Percentiles rank a stretch among this genome's conserved stretches.
Conservation (phyloP, 2,113 vertebrate genomes). For the Siniperca chuatsi region DNA sequence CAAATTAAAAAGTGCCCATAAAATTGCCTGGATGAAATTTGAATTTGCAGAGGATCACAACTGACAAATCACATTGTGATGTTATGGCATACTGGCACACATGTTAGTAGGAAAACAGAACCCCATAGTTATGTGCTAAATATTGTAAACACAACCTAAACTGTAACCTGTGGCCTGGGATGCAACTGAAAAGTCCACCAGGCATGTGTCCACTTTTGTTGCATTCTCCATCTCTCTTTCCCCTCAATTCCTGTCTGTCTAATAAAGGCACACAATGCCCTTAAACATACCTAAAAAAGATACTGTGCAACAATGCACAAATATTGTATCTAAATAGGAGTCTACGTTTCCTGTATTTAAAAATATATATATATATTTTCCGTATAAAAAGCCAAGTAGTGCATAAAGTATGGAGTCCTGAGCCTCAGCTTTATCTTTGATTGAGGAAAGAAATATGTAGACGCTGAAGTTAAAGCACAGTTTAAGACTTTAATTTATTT, state of each 20-base stretch:
- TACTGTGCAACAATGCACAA: not conserved
- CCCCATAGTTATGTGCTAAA: not conserved
- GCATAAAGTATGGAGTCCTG: not conserved
- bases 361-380: not conserved
- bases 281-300: slow-evolving; percentile 16
- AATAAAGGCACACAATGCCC: slow-evolving; percentile 44
- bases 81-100: no score
- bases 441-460: not conserved
- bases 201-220: not conserved
- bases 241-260: slow-evolving; percentile 48
- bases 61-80: not conserved
- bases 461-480: not conserved
- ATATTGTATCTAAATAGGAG: slow-evolving; percentile 19
- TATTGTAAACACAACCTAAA: not conserved
- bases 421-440: not conserved
- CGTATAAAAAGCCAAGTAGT: not conserved
- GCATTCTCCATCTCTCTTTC: slow-evolving; percentile 16
- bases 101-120: not conserved
- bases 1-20: not conserved
- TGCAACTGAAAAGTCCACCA: not conserved
- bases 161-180: not conserved
- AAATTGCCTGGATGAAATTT: not conserved
- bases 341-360: slow-evolving; percentile 24
- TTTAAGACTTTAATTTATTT: slow-evolving; percentile 16
- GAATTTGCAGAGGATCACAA: not conserved